phyloP scores from a whole-genome alignment of 1,140 invertebrate genomes.

The Phortica variegata region DNA sequence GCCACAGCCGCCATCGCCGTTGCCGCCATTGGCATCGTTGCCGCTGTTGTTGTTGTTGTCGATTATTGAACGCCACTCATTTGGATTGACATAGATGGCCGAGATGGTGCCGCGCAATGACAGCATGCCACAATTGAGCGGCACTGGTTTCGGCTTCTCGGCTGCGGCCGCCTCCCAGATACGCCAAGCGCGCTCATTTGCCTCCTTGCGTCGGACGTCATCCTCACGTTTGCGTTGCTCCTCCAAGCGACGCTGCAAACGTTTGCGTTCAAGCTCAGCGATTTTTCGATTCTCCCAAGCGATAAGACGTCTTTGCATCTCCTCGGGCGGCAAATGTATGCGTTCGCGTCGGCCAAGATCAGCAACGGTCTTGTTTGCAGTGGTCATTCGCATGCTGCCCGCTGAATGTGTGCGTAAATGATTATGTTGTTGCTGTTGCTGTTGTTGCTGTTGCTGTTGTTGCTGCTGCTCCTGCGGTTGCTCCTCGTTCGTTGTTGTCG shows the following conservation, averaged over 20 bases:
- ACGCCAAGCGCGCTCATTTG: conserved; percentile 5
- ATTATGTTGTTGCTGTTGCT: not conserved
- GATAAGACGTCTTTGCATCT: not conserved
- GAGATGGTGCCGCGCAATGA: conserved; percentile 23
- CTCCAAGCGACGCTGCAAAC: not conserved
- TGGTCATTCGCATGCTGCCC: too few relatives aligned
- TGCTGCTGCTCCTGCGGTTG: too few relatives aligned
- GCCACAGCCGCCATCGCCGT: too few relatives aligned
- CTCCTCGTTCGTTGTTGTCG: not conserved
- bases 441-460: not conserved
- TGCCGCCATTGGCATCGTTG: too few relatives aligned
- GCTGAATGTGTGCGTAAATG: too few relatives aligned
- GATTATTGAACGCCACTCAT: conserved; percentile 15
- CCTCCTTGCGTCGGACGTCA: not conserved
- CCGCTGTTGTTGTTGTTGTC: not conserved
- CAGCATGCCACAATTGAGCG: conserved; percentile 19
- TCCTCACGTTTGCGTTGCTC: not conserved
- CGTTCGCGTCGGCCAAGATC: too few relatives aligned
- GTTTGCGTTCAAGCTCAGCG: not conserved
- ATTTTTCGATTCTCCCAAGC: not conserved
- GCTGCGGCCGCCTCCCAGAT: conserved; percentile 17
- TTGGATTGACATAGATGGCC: conserved; percentile 23
- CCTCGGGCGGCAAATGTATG: too few relatives aligned
- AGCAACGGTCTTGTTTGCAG: too few relatives aligned
- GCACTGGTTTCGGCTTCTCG: conserved; percentile 24